phyloP scores from a whole-genome alignment of 1,140 invertebrate species.

The Acromyrmex heyeri region DNA sequence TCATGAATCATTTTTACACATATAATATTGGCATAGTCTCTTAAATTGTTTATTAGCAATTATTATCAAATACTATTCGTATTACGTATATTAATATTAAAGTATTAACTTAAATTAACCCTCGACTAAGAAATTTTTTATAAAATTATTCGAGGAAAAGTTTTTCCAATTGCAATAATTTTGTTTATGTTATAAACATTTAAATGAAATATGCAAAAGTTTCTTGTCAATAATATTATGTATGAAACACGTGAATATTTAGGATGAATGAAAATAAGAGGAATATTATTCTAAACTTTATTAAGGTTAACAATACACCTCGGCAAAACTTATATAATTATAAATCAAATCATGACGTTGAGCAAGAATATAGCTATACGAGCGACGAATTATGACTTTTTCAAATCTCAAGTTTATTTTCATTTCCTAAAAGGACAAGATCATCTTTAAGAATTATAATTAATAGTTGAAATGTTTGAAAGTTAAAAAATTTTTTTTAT shows the following conservation, averaged over 20 bases:
- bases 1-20: not conserved
- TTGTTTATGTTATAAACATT: not conserved
- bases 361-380: not conserved
- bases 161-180: not conserved
- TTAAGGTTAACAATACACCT: not conserved
- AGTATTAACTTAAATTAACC: not conserved
- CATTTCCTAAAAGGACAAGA: not conserved
- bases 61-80: not conserved
- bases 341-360: not conserved
- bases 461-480: not conserved
- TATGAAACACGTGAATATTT: not conserved
- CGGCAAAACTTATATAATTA: not conserved
- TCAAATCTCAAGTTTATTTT: not conserved
- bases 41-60: not conserved
- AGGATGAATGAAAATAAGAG: too few relatives aligned
- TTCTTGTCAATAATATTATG: not conserved
- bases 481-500: not conserved
- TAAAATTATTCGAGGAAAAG: not conserved
- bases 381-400: not conserved
- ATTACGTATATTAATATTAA: not conserved
- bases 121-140: not conserved
- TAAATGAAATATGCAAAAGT: not conserved
- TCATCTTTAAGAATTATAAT: not conserved
- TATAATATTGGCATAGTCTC: not conserved
- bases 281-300: constrained; percentile 3